Percentiles rank a stretch among this genome's conserved stretches.
phyloP scores from a whole-genome alignment of 2,888 invertebrate genomes.

The Mythimna vitellina region DNA sequence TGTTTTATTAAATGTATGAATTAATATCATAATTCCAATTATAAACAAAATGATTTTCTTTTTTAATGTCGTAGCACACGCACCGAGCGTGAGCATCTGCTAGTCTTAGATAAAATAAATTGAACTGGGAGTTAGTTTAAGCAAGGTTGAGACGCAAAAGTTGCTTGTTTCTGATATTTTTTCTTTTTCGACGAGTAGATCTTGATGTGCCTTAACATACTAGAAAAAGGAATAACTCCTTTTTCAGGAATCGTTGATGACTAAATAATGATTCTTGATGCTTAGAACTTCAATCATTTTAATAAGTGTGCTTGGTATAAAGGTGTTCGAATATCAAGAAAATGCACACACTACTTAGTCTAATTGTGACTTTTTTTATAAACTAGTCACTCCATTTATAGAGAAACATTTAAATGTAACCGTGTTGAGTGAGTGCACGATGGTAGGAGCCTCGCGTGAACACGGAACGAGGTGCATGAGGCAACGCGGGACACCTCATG shows the following conservation, averaged over 20 bases:
- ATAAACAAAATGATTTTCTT: no score
- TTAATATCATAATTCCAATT: no score
- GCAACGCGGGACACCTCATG: slow-evolving; percentile 69
- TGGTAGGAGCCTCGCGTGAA: slow-evolving; percentile 61
- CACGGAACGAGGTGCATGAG: slow-evolving; percentile 61
- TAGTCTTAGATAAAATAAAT: not conserved
- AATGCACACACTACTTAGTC: not conserved
- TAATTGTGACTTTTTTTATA: not conserved
- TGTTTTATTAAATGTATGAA: no score
- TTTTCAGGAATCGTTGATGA: not conserved
- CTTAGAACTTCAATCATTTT: not conserved
- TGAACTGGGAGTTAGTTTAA: not conserved
- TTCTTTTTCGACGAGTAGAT: not conserved
- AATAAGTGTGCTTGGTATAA: not conserved
- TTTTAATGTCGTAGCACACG: no score
- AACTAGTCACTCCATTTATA: not conserved
- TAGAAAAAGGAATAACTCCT: not conserved
- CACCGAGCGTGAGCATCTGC: no score
- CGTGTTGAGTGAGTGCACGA: slow-evolving; percentile 44
- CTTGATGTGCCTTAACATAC: not conserved
- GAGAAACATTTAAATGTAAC: not conserved
- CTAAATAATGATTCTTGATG: not conserved
- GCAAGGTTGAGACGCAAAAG: not conserved
- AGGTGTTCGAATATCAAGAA: not conserved
- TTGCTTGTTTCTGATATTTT: not conserved